These are phyloP conservation scores for Xiphias gladius DNA, from an alignment of 2,113 vertebrate genomes.

Conservation along the genomic window DNA sequence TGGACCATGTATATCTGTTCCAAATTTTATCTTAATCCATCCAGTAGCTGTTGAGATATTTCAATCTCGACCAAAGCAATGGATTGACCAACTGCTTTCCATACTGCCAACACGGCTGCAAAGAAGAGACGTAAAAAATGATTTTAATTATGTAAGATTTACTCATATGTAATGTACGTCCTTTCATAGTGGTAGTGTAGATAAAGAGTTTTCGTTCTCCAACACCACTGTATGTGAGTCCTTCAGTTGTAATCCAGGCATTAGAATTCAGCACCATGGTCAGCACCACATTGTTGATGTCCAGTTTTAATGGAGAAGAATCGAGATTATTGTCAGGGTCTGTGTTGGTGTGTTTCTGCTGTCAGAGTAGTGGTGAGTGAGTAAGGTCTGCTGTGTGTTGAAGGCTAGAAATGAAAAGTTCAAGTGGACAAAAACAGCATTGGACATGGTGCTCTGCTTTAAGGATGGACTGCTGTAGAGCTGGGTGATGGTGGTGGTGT, in stretches of 20 bases:
- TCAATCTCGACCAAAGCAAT: background rate
- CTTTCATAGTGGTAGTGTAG: background rate
- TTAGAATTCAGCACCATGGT: slow-evolving; percentile 51
- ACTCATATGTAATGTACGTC: background rate
- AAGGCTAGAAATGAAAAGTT: slow-evolving; percentile 41
- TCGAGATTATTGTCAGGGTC: background rate
- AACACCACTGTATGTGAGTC: background rate
- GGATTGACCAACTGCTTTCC: background rate
- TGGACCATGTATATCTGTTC: background rate
- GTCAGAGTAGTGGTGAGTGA: slow-evolving; percentile 11
- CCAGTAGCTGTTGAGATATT: slow-evolving; percentile 12
- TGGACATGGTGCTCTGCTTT: slow-evolving; percentile 20
- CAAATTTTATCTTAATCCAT: background rate
- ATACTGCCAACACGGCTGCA: background rate
- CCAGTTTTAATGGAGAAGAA: background rate
- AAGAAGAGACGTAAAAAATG: background rate
- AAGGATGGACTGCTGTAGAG: slow-evolving; percentile 14
- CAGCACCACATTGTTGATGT: slow-evolving; percentile 14
- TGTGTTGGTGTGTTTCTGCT: slow-evolving; percentile 20
- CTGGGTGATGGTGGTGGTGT: background rate
- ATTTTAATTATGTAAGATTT: background rate
- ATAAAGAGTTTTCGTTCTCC: background rate
- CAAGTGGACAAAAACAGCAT: slow-evolving; percentile 41
- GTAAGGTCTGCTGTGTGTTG: slow-evolving; percentile 27
- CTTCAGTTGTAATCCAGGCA: slow-evolving; percentile 26